phyloP scores from a whole-genome alignment of 1,140 invertebrate genomes.

The Drosophila lacteicornis region DNA sequence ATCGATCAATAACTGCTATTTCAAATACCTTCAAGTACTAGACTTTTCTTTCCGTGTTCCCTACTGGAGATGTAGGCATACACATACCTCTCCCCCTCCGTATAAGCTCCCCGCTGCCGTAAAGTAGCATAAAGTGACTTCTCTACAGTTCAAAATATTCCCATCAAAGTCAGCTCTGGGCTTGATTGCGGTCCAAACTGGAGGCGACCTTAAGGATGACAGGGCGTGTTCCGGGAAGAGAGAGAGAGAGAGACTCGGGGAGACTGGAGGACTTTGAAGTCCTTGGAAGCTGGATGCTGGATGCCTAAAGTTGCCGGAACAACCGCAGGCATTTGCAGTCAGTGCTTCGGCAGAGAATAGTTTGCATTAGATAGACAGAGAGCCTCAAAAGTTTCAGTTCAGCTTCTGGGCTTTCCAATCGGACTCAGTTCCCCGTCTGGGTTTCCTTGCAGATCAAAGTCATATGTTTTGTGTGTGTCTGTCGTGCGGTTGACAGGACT shows the following conservation, averaged over 20 bases:
- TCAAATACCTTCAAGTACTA: too few species aligned
- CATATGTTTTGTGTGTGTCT: neutral
- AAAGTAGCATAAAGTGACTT: slow-evolving; percentile 26
- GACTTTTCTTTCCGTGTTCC: neutral
- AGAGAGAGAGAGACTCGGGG: too few species aligned
- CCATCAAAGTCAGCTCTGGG: slow-evolving; percentile 44
- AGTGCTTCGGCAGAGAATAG: neutral
- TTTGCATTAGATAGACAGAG: neutral
- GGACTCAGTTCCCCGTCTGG: neutral
- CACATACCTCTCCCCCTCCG: too few species aligned
- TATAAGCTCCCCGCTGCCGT: too few species aligned
- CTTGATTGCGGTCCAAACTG: slow-evolving; percentile 34
- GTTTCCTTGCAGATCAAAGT: neutral
- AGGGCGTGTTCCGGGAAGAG: neutral
- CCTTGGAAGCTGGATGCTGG: slow-evolving; percentile 3
- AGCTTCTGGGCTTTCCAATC: slow-evolving; percentile 19
- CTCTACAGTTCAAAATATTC: slow-evolving; percentile 33
- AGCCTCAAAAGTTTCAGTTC: slow-evolving; percentile 1
- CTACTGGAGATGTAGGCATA: neutral
- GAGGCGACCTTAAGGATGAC: slow-evolving; percentile 9
- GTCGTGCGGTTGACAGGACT: neutral
- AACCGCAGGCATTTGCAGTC: slow-evolving; percentile 11
- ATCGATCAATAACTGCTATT: neutral
- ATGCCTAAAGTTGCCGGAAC: slow-evolving; percentile 15
- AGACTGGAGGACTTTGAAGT: slow-evolving; percentile 9